Evolutionary conservation across 2,888 invertebrate species (phyloP).

Genomic region (Pemphredon lugubris): DNA sequence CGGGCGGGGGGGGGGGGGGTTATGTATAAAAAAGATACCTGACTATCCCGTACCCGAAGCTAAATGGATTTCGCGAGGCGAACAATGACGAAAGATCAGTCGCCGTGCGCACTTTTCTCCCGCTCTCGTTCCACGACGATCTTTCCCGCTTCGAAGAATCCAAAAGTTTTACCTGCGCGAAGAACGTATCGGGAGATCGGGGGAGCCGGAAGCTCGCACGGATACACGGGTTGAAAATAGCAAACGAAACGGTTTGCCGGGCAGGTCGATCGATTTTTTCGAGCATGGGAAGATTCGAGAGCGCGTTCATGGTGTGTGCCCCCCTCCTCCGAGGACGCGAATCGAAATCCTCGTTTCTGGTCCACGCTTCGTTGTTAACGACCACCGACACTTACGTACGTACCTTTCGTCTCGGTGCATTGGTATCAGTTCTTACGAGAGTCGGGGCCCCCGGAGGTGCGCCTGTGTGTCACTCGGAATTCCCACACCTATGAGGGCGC

Average conservation of each 20-base stretch:
- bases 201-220: background rate
- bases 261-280: constrained; percentile 8
- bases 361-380: too few relatives aligned
- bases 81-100: constrained; percentile 23
- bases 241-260: background rate
- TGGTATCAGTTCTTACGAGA: constrained; percentile 61
- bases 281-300: too few relatives aligned
- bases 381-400: too few relatives aligned
- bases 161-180: constrained; percentile 20
- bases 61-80: background rate
- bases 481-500: constrained; percentile 63
- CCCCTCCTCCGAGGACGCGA: too few relatives aligned
- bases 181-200: constrained; percentile 1
- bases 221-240: background rate
- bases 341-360: too few relatives aligned
- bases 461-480: constrained; percentile 56
- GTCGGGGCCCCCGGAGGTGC: constrained; percentile 8
- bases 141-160: background rate
- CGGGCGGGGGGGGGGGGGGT: too few relatives aligned
- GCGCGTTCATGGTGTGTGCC: too few relatives aligned
- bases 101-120: background rate
- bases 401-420: constrained; percentile 40
- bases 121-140: background rate
- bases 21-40: constrained; percentile 33
- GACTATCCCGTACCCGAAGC: constrained; percentile 8